Percentiles rank a stretch among this genome's conserved stretches.
phyloP scores from a whole-genome alignment of 2,888 invertebrate genomes.

The Eilema griseolum region DNA sequence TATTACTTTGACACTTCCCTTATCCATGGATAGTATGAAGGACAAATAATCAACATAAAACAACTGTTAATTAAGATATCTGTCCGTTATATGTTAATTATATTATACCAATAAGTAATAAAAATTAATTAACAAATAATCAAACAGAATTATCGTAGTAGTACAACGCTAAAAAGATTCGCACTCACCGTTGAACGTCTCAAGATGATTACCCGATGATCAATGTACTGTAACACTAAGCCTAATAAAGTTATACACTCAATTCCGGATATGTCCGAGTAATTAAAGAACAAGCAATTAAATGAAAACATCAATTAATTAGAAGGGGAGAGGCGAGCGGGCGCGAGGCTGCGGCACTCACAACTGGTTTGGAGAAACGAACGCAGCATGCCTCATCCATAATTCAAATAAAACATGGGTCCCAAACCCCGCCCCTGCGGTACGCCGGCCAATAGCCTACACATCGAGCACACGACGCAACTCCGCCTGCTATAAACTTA shows the following conservation, averaged over 20 bases:
- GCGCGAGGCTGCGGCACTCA: slow-evolving; percentile 79
- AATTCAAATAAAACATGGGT: slow-evolving; percentile 86
- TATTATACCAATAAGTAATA: slow-evolving; percentile 26
- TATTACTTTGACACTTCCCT: not conserved
- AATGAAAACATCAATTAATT: slow-evolving; percentile 86
- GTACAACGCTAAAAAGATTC: slow-evolving; percentile 21
- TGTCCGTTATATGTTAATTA: slow-evolving; percentile 22
- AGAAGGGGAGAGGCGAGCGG: slow-evolving; percentile 83
- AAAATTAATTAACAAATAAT: slow-evolving; percentile 21
- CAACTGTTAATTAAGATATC: not conserved
- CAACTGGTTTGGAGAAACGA: slow-evolving; percentile 83
- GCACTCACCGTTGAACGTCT: slow-evolving; percentile 41
- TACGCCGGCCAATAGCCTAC: slow-evolving; percentile 82
- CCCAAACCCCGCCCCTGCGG: slow-evolving; percentile 84
- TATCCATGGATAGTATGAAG: not conserved
- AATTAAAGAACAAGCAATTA: slow-evolving; percentile 83
- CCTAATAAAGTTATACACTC: slow-evolving; percentile 76
- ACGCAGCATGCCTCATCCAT: slow-evolving; percentile 82
- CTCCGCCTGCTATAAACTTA: slow-evolving; percentile 81
- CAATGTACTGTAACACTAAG: slow-evolving; percentile 59
- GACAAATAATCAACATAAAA: slow-evolving; percentile 21
- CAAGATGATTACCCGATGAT: slow-evolving; percentile 24
- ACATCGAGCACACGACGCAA: slow-evolving; percentile 71
- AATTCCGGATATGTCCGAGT: slow-evolving; percentile 76
- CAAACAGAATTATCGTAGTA: slow-evolving; percentile 23